Evolutionary conservation across 1,140 invertebrate species (phyloP).

Genomic region (Danaus plexippus): DNA sequence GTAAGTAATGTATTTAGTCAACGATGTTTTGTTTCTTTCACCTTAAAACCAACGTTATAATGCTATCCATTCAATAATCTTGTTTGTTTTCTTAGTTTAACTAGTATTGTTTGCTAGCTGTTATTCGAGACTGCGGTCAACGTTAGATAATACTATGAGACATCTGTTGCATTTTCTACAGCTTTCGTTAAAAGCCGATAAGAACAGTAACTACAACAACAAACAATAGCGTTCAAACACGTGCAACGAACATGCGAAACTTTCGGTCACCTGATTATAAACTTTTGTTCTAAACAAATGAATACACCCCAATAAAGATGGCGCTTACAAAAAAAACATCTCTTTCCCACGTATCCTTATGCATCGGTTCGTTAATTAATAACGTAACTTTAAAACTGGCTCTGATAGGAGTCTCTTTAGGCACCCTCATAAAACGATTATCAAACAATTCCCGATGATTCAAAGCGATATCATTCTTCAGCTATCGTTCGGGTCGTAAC

Average conservation of each 20-base stretch:
- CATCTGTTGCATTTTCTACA: constrained; percentile 40
- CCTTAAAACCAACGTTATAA: too few relatives aligned
- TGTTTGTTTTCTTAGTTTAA: too few relatives aligned
- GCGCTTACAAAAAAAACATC: constrained; percentile 31
- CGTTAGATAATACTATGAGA: constrained; percentile 15
- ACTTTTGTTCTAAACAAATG: constrained; percentile 39
- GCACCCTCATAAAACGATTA: constrained; percentile 67
- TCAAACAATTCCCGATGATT: constrained; percentile 53
- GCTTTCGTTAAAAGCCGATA: constrained; percentile 11
- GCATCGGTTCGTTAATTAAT: constrained; percentile 52
- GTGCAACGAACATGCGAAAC: constrained; percentile 39
- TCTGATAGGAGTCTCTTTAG: constrained; percentile 54
- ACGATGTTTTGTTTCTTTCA: too few relatives aligned
- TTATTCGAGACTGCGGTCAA: constrained; percentile 13
- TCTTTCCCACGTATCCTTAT: constrained; percentile 60
- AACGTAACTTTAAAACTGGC: constrained; percentile 42
- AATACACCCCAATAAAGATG: constrained; percentile 47
- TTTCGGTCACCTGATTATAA: constrained; percentile 44
- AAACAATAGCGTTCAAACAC: constrained; percentile 51
- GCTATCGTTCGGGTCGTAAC: constrained; percentile 41
- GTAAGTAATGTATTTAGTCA: too few relatives aligned
- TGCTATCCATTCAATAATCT: too few relatives aligned
- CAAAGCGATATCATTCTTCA: constrained; percentile 39
- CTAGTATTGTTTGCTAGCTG: too few relatives aligned
- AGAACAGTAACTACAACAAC: constrained; percentile 28